Conservation (phyloP, 2,113 vertebrate genomes). For the Raja brachyura region DNA sequence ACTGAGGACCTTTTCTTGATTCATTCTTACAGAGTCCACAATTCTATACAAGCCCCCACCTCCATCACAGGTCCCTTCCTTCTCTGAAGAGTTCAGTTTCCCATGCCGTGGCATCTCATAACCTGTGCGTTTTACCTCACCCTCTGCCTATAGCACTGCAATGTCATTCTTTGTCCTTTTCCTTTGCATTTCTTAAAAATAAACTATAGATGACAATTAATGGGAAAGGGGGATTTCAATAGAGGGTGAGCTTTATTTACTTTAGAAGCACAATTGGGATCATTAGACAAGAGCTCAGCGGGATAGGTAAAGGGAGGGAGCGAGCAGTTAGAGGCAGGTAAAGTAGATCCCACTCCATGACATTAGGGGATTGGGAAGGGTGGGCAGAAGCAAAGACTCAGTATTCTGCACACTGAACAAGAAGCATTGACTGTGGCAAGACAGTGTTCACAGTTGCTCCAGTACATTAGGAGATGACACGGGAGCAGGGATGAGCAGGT, state of each 20-base stretch:
- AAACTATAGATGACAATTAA: neutral
- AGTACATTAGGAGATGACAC: neutral
- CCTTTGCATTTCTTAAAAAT: too few species aligned
- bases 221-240: neutral
- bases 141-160: neutral
- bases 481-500: slow-evolving; percentile 36
- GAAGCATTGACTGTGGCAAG: neutral
- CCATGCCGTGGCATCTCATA: neutral
- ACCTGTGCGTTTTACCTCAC: neutral
- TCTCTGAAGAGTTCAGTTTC: too few species aligned
- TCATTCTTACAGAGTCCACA: neutral
- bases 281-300: slow-evolving; percentile 43
- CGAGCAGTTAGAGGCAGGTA: neutral
- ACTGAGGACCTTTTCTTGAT: neutral
- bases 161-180: neutral
- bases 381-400: neutral
- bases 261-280: neutral
- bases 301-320: slow-evolving; percentile 37
- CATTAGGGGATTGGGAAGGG: neutral
- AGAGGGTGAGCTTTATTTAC: neutral
- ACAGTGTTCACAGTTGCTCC: neutral
- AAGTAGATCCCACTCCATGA: neutral
- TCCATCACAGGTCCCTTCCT: neutral
- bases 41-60: neutral
- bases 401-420: neutral